Evolutionary conservation across 2,888 invertebrate genomes (phyloP), one percentile per base, ranked within the genome.

Genomic region (Mythimna ferrago): DNA sequence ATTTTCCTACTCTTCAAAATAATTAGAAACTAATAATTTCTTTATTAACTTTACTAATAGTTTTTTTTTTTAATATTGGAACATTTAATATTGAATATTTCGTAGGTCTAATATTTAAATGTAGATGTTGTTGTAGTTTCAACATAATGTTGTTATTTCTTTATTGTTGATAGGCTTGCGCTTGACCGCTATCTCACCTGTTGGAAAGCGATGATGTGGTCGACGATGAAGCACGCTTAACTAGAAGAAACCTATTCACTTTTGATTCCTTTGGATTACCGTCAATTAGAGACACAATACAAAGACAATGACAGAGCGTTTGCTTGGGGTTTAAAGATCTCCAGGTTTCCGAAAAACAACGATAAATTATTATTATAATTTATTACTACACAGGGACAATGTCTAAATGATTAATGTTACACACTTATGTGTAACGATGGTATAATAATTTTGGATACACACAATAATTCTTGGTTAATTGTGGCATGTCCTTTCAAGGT

Each of bases 401-500:
- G 54, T 32, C 32, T 32, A 19, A 16, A 74, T 56, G 71, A 74
- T 61, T 41, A 41, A 71, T 74, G 32, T 41, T 16, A n/a, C n/a
- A 54, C 14, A 68, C 10, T 56, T 54, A 48, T 61, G n/a, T 66
- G 44, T 48, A 16, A 56, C 26, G 48, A 51, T 48, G 48, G 41
- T 58, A 53, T 35, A 58, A 48, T 32, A 32, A 38, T 21, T 60
- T 48, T 19, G 61, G 61, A 56, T 62, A 51, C 21, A 74, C 60
- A 51, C 11, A 71, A 70, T 71, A 54, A 48, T 74, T 78, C 10
- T 5, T 19, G 14, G 32, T 60, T 32, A 19, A 5, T 54, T 58
- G 19, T 21, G 72, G 9, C 38, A 54, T 60, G 64, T 72, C 72
- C 35, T 78, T 71, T 60, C 79, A 79, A 80, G 21, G 51, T 61